Conservation (phyloP, 2,113 vertebrate species). For the Micromys minutus region DNA sequence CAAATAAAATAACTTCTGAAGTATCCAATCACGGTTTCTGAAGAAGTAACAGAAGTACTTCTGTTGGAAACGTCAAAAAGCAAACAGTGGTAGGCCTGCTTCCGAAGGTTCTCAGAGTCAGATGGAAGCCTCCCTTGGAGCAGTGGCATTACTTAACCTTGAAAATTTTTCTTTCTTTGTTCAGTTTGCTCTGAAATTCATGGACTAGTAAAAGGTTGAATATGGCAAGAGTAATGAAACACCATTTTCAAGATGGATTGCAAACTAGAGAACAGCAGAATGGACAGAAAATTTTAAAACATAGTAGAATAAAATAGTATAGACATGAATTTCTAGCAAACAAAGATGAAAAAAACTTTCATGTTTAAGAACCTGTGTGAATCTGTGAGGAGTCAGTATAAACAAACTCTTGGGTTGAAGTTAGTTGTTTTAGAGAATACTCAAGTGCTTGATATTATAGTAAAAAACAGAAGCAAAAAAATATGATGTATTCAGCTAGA, state of each 20-base stretch:
- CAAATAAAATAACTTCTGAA: neutral
- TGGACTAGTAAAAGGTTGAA: neutral
- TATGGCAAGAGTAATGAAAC: neutral
- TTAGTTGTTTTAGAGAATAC: neutral
- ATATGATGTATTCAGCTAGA: neutral
- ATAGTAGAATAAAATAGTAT: neutral
- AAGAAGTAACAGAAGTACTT: neutral
- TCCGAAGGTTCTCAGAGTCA: neutral
- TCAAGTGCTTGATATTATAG: neutral
- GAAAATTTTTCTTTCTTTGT: neutral
- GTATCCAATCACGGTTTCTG: neutral
- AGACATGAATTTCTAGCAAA: neutral
- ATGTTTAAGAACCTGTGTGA: neutral
- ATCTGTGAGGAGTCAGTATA: neutral
- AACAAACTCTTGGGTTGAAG: neutral
- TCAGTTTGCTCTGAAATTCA: neutral
- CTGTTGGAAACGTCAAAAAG: neutral
- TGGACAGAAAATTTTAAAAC: neutral
- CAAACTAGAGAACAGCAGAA: neutral
- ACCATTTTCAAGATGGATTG: neutral
- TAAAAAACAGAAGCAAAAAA: neutral
- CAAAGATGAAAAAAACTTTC: neutral
- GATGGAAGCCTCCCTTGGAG: too few relatives aligned
- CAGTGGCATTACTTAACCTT: neutral
- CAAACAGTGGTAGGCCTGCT: rapidly evolving